Base-by-base conservation (phyloP, 2,888 invertebrate genomes). In the Muscina levida region DNA sequence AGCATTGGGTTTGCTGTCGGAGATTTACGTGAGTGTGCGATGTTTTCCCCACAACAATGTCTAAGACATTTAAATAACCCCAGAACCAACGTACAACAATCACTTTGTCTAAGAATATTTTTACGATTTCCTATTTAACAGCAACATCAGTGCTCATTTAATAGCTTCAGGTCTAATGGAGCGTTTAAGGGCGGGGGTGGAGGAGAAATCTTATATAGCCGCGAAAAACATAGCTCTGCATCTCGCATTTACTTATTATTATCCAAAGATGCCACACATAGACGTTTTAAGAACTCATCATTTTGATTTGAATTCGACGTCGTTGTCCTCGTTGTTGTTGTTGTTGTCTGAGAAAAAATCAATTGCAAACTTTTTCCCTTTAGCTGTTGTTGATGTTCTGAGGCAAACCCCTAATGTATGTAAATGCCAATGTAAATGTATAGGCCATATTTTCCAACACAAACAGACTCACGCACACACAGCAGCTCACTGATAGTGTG, bases 1-100 rank as follows among this genome's bases (percentile, higher is more conserved):
- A 78, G 72, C 72, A 71, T 70, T 72, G 53, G 56, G 44, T 48
- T 66, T 71, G 17, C 56, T 65, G 65, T 48, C 56, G 37, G 65
- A 48, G 56, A 71, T 48, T 72, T 39, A 22, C 13, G 6, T 6
- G 56, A 17, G 59, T 72, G 44, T 51, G 31, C 42, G 19, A 44
- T 37, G 31, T 56, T 53, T 53, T 26, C 31, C 10, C 15, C 19
- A 22, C 1, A 19, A 48, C 24, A 19, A 44, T 15, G 5, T 39
- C 37, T 37, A 22, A 48, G 57, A 13, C 62, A 53, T 56, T 46
- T 44, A 57, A 77, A 67, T 53, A 53, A 77, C 42, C 19, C 44
- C 15, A 22, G 17, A 62, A 42, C 65, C n/a, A 70, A 1, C 53
- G 3, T 48, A 53, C 24, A 53, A 51, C 17, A 31, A 31, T 31